Conservation (phyloP, 2,888 invertebrate genomes). For the Palloptera scutellata region DNA sequence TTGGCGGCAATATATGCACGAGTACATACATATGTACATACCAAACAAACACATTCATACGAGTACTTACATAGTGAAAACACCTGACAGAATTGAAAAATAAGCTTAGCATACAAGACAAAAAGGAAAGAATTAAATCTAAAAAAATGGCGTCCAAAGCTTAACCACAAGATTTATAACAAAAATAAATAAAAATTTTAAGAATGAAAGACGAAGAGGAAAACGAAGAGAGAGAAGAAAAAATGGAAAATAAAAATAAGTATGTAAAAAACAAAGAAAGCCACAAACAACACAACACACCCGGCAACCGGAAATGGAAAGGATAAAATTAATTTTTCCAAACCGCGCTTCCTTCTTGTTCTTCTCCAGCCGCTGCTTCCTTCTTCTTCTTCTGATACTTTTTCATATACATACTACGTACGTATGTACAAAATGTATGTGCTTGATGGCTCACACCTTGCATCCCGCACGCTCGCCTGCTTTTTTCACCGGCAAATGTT, state of each 20-base stretch:
- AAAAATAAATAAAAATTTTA: not conserved
- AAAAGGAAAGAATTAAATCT: slow-evolving; percentile 8
- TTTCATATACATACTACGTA: no score
- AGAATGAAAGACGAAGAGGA: slow-evolving; percentile 3
- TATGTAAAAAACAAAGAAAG: not conserved
- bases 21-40: no score
- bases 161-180: not conserved
- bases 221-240: not conserved
- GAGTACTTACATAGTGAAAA: not conserved
- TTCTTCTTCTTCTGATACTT: no score
- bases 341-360: slow-evolving; percentile 3
- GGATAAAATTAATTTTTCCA: slow-evolving; percentile 30
- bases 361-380: no score
- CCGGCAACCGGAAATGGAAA: slow-evolving; percentile 23
- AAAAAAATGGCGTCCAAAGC: slow-evolving; percentile 15
- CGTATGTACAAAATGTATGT: no score
- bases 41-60: no score
- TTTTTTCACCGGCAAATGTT: no score
- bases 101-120: not conserved
- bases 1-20: no score
- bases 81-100: slow-evolving; percentile 12
- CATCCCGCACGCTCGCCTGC: no score
- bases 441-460: no score
- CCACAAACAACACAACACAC: slow-evolving; percentile 10
- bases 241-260: not conserved